These are phyloP conservation scores for Papilio dardanus DNA, from an alignment of 1,140 invertebrate genomes.

Conservation along the genomic window DNA sequence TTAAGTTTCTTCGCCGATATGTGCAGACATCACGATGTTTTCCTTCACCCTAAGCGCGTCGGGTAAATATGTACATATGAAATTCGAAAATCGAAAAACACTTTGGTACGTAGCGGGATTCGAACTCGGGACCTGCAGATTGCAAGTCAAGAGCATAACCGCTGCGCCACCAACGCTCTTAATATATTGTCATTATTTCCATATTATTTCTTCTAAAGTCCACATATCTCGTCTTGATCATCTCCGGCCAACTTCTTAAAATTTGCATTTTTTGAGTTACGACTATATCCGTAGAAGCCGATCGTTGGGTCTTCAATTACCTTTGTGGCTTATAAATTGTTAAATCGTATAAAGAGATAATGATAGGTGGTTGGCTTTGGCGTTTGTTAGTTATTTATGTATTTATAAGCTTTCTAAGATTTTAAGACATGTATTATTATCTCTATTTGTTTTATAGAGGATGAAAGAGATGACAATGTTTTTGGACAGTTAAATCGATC, in stretches of 20 bases:
- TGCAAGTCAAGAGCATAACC: no score
- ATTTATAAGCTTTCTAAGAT: neutral
- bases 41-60: no score
- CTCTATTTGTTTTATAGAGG: neutral
- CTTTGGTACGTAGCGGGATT: no score
- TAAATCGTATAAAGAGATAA: constrained; percentile 7
- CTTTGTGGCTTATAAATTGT: constrained; percentile 12
- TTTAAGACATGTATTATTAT: neutral
- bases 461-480: neutral
- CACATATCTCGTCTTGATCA: no score
- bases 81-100: no score
- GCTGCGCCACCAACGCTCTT: no score
- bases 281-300: neutral
- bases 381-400: neutral
- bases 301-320: constrained; percentile 2
- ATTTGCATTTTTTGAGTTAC: neutral
- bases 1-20: no score
- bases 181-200: no score
- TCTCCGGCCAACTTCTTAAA: neutral
- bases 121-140: no score
- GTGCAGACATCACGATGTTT: no score
- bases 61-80: no score
- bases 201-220: neutral
- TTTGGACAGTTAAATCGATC: no score
- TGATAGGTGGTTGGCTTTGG: neutral